These are phyloP conservation scores for Euwallacea fornicatus DNA, from an alignment of 1,140 invertebrate species.

Conservation along the genomic window DNA sequence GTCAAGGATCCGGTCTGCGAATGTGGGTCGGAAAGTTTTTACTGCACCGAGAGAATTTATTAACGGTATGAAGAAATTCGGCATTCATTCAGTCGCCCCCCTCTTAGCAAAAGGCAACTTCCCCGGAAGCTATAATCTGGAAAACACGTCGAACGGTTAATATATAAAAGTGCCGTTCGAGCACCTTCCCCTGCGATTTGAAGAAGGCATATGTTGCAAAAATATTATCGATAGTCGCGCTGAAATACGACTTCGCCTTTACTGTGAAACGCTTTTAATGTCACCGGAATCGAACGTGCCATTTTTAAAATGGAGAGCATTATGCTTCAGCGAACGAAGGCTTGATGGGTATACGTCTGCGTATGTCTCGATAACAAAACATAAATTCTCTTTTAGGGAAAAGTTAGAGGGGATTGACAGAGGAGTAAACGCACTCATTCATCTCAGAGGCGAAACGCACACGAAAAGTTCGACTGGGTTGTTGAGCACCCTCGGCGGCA, in stretches of 20 bases:
- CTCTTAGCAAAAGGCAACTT: background rate
- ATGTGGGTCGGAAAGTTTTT: conserved; percentile 24
- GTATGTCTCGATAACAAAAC: no score
- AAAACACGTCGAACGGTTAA: conserved; percentile 12
- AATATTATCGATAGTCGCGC: conserved; percentile 17
- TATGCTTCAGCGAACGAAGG: conserved; percentile 2
- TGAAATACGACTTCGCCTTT: conserved; percentile 18
- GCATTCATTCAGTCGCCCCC: background rate
- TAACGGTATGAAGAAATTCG: no score
- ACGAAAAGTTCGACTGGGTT: no score
- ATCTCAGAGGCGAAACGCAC: no score
- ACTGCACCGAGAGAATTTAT: background rate
- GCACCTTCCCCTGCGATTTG: conserved; percentile 17
- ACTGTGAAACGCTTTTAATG: conserved; percentile 17
- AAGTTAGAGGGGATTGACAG: no score
- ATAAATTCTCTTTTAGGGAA: no score
- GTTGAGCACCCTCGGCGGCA: no score
- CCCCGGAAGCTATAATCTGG: conserved; percentile 5
- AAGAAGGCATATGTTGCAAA: conserved; percentile 19
- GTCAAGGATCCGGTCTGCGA: conserved; percentile 1
- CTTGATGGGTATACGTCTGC: background rate
- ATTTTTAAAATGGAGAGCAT: conserved; percentile 9
- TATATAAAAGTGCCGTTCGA: conserved; percentile 18
- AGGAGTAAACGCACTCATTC: no score
- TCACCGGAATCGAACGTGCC: conserved; percentile 14